Conservation (phyloP, 2,113 vertebrate species). For the Chaetodon trifascialis region DNA sequence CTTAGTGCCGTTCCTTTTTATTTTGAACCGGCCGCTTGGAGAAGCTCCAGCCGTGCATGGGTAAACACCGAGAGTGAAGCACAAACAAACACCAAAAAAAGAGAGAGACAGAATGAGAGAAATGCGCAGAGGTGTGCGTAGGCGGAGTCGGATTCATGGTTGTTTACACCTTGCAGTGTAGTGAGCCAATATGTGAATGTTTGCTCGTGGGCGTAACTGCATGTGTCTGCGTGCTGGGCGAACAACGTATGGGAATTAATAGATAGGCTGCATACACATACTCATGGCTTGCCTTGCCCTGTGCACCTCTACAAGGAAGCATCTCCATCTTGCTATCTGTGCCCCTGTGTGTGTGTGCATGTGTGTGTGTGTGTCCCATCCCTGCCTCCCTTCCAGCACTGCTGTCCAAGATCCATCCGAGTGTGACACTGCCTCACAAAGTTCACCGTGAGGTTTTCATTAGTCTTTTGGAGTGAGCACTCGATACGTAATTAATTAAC, state of each 20-base stretch:
- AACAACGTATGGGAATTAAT: not conserved
- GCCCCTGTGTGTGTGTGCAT: not conserved
- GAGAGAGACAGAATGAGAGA: not conserved
- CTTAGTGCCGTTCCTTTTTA: constrained; percentile 2
- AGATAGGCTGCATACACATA: not conserved
- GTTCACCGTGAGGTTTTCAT: constrained; percentile 66
- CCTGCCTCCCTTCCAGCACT: not conserved
- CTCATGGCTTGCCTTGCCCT: not conserved
- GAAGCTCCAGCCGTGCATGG: constrained; percentile 33
- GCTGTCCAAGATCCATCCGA: constrained; percentile 39
- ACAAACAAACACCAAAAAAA: constrained; percentile 17
- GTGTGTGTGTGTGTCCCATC: not conserved
- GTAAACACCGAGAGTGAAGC: constrained; percentile 32
- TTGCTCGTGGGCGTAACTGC: not conserved
- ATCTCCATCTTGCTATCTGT: constrained; percentile 19
- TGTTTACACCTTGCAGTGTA: not conserved
- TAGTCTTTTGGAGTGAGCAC: constrained; percentile 65
- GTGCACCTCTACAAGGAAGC: not conserved
- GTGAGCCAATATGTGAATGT: not conserved
- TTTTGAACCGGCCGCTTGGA: constrained; percentile 18
- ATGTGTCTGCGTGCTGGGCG: not conserved
- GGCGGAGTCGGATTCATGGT: constrained; percentile 1
- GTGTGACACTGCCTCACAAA: constrained; percentile 52
- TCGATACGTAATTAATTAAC: constrained; percentile 78
- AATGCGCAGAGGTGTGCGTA: constrained; percentile 9